These are phyloP conservation scores for Dendronephthya gigantea DNA, from an alignment of 64 coral and sea anemone genomes.

Conservation along the genomic window DNA sequence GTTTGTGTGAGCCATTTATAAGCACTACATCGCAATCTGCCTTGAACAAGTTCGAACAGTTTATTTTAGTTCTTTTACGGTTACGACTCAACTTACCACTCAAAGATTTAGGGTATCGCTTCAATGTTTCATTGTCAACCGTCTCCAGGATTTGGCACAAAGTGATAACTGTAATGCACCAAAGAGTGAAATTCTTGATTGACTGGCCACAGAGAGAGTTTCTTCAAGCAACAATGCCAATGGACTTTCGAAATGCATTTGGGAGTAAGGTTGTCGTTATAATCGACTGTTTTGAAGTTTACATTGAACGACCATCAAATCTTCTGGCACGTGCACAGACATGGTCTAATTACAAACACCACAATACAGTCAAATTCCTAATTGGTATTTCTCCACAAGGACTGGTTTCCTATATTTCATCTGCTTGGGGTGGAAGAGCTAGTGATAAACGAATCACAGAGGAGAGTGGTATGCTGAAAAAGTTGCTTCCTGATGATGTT, in stretches of 20 bases:
- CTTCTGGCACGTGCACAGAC: neutral
- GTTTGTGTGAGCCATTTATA: neutral
- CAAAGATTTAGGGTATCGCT: neutral
- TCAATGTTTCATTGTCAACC: neutral
- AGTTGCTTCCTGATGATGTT: neutral
- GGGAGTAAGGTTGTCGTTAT: neutral
- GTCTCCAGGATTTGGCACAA: neutral
- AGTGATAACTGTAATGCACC: neutral
- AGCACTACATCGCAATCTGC: neutral
- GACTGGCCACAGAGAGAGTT: neutral
- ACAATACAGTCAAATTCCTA: neutral
- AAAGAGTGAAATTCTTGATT: neutral
- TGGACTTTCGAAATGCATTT: neutral
- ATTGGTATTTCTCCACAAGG: slow-evolving; percentile 1
- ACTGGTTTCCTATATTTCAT: neutral
- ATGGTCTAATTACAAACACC: neutral
- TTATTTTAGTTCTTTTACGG: neutral
- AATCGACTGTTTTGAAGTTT: neutral
- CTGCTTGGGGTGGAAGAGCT: neutral
- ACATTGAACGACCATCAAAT: neutral
- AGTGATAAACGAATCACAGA: neutral
- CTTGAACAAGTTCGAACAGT: neutral
- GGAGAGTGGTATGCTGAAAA: neutral
- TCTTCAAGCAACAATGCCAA: neutral
- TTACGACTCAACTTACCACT: neutral